Base-by-base conservation (phyloP, 2,888 invertebrate species). In the Epinotia bilunana region DNA sequence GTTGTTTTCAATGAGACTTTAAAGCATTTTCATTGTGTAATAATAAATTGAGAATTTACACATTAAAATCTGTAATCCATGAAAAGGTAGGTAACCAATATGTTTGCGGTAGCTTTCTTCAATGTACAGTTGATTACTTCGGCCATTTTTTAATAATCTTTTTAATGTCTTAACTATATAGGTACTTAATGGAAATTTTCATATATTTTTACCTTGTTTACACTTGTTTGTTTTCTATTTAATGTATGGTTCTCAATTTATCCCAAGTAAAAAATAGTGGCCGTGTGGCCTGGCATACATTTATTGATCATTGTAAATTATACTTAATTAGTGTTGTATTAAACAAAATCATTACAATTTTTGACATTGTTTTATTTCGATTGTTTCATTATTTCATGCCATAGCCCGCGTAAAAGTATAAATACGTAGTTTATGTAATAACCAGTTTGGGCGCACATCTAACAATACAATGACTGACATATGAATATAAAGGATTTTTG, bases 241-340 rank as follows among this genome's bases (percentile, higher is more conserved):
- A 57, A 57, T 28, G 69, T 69, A 60, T 69, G 46, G n/a, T 70
- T 74, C 71, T 74, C 74, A 74, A 61, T 70, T 71, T 57, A 65
- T 55, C 57, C 9, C 13, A 33, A 65, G 74, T 71, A 65, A 81
- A 81, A 65, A 81, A 81, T 83, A 83, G 83, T 80, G 79, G 78
- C 78, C 79, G 61, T 57, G 72, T 79, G 78, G 78, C 76, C 79
- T 79, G 75, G 80, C 65, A 83, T 87, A 89, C 86, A 87, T 88
- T 88, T 87, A 90, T 87, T 88, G 88, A 89, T 89, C 88, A 92
- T 91, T 92, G 93, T 93, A 93, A 92, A 92, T 90, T 93, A 93
- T 92, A 92, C 91, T 91, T 93, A 93, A 90, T 92, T 94, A 94
- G 93, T 94, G 93, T 94, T 93, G 92, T 94, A 94, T 93, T 94